A percentile compares a stretch with the other conserved stretches of the same genome.
Evolutionary conservation across 1,140 invertebrate genomes (phyloP).

Genomic region (Neodiprion fabricii): DNA sequence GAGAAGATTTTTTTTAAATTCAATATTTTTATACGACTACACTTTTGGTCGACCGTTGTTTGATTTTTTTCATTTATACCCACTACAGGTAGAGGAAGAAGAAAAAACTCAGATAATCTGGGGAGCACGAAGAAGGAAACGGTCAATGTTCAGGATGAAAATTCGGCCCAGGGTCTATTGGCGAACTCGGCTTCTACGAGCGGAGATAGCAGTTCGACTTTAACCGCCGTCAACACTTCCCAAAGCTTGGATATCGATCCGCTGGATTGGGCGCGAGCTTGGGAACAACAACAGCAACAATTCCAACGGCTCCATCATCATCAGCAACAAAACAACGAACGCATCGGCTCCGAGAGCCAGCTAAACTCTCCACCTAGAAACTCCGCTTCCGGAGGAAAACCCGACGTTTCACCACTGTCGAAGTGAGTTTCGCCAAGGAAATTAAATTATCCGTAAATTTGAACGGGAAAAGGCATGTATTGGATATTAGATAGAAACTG

Average conservation of each 20-base stretch:
- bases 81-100: conserved; percentile 50
- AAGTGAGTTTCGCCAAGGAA: conserved; percentile 40
- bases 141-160: conserved; percentile 39
- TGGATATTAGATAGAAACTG: no score
- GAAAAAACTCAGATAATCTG: conserved; percentile 48
- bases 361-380: conserved; percentile 42
- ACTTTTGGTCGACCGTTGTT: no score
- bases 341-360: conserved; percentile 29
- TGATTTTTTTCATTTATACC: neutral
- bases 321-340: conserved; percentile 38
- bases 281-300: conserved; percentile 47
- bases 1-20: no score
- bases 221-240: conserved; percentile 25
- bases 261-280: conserved; percentile 49
- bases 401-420: conserved; percentile 47
- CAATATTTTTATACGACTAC: no score
- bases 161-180: conserved; percentile 36
- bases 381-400: conserved; percentile 35
- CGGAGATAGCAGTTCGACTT: conserved; percentile 26
- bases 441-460: neutral
- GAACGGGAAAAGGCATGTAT: neutral
- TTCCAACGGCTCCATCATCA: conserved; percentile 24
- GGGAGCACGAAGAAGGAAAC: conserved; percentile 33
- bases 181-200: conserved; percentile 26
- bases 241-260: conserved; percentile 43